Percentiles rank a stretch among this genome's conserved stretches.
Evolutionary conservation across 2,888 invertebrate genomes (phyloP).

Genomic region (Athetis lepigone): DNA sequence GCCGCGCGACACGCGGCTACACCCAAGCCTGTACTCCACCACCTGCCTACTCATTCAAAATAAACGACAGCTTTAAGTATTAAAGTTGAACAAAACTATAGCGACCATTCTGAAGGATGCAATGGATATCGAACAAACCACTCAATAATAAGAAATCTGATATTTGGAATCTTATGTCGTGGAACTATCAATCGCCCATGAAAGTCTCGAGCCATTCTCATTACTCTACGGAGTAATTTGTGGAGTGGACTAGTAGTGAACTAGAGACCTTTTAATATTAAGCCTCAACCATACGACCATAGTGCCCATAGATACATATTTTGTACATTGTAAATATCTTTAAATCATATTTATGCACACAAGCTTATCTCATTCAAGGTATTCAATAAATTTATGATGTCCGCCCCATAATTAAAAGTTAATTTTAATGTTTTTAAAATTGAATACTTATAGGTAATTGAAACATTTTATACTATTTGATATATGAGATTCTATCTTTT

Average conservation of each 20-base stretch:
- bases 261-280: constrained; percentile 43
- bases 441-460: constrained; percentile 44
- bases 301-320: constrained; percentile 37
- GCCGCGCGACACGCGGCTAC: constrained; percentile 33
- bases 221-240: constrained; percentile 58
- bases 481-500: constrained; percentile 64
- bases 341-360: constrained; percentile 42
- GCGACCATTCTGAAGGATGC: constrained; percentile 34
- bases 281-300: constrained; percentile 37
- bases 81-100: constrained; percentile 33
- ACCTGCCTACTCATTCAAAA: constrained; percentile 39
- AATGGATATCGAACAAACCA: constrained; percentile 41
- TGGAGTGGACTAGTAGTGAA: constrained; percentile 55
- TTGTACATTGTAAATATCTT: constrained; percentile 57
- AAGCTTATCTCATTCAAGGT: constrained; percentile 25
- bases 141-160: constrained; percentile 23
- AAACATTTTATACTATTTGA: constrained; percentile 69
- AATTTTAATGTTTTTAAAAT: constrained; percentile 47
- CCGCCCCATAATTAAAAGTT: constrained; percentile 46
- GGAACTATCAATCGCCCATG: constrained; percentile 5
- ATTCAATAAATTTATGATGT: constrained; percentile 47
- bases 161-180: constrained; percentile 43
- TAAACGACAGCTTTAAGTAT: constrained; percentile 52
- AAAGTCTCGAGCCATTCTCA: constrained; percentile 52
- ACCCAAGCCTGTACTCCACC: constrained; percentile 19